Base-by-base conservation (phyloP, 1,140 invertebrate genomes). In the Sinella curviseta region DNA sequence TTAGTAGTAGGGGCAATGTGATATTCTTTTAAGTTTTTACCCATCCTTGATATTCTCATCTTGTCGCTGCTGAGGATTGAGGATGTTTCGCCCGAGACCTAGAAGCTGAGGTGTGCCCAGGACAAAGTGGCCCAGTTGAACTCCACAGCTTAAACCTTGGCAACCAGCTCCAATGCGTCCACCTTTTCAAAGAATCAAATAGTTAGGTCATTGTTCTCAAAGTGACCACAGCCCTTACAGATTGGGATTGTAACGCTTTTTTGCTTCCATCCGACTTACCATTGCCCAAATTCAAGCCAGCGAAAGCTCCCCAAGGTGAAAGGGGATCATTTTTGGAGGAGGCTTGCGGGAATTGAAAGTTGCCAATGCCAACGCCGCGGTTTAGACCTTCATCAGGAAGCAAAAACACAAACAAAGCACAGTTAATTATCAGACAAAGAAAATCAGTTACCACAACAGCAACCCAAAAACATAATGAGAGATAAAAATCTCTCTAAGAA, bases 111-210 rank as follows among this genome's bases (percentile, higher is more conserved):
- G 79, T 33, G 80, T 81, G 55, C 65, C 75, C n/a, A 78, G 54
- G 24, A 78, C 80, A 12, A 81, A 78, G 30, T 81, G 39, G 14
- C 80, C 80, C 31, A 81, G 35, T 70, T 81, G 80, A 54, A 81
- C 48, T 54, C 80, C 80, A 76, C 80, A 81, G 17, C 34, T 78
- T 28, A 81, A 54, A 65, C 80, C 80, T 12, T 35, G 57, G 34
- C 80, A 81, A n/a, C 80, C 80, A 34, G 80, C 80, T 24, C 80
- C 80, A 67, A 81, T 76, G 0, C 80, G 48, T 54, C 57, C 70
- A 36, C 76, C 80, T 78, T 4, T 16, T 60, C 14, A 24, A 54
- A 33, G 24, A 34, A 12, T 35, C 26, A 48, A 70, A 31, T 70
- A 24, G 8, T n/a, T n/a, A n/a, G n/a, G n/a, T n/a, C n/a, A n/a